These are phyloP conservation scores for Lacerta bilineata DNA, from an alignment of 2,797 vertebrate species.

Conservation along the genomic window DNA sequence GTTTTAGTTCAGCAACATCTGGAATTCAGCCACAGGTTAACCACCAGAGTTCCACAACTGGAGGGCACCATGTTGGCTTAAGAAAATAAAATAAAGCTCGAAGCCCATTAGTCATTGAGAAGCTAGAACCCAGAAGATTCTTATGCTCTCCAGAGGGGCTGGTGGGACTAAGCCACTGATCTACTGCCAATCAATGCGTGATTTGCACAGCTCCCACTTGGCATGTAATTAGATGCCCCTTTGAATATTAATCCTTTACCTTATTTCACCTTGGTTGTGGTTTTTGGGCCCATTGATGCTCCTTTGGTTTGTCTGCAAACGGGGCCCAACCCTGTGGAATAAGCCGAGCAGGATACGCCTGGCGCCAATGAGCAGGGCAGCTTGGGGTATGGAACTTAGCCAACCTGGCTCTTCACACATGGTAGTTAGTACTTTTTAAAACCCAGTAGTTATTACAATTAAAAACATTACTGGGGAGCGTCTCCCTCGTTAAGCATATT, in stretches of 20 bases:
- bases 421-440: slow-evolving; percentile 59
- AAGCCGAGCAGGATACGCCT: slow-evolving; percentile 53
- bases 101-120: not conserved
- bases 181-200: not conserved
- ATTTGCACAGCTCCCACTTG: not conserved
- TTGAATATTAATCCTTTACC: slow-evolving; percentile 30
- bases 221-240: not conserved
- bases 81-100: not conserved
- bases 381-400: slow-evolving; percentile 61
- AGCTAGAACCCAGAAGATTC: not conserved
- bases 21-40: not conserved
- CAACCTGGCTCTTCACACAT: slow-evolving; percentile 51
- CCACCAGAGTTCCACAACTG: not conserved
- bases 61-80: not conserved
- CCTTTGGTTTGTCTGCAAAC: slow-evolving; percentile 29
- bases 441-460: slow-evolving; percentile 69
- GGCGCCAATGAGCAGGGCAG: slow-evolving; percentile 53
- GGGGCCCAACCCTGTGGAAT: slow-evolving; percentile 51
- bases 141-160: not conserved
- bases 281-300: slow-evolving; percentile 20
- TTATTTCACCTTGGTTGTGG: slow-evolving; percentile 27
- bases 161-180: not conserved
- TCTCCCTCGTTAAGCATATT: slow-evolving; percentile 62
- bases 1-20: not conserved
- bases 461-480: slow-evolving; percentile 57